phyloP scores from a whole-genome alignment of 2,797 vertebrate genomes.

The Amniataba percoides region DNA sequence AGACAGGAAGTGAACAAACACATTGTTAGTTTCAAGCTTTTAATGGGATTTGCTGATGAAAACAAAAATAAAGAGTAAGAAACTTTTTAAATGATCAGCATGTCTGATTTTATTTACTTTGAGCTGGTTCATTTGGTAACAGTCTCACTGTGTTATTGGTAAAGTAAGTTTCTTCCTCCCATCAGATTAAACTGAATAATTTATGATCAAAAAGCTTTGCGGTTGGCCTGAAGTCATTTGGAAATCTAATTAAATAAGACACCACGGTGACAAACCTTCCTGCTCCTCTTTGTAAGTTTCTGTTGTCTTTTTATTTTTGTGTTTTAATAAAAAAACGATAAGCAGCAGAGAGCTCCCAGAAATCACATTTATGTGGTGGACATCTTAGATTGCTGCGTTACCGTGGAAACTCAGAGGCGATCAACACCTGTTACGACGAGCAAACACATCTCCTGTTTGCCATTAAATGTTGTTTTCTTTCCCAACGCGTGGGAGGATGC shows the following conservation, averaged over 20 bases:
- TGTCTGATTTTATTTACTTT: neutral
- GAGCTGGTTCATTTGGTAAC: neutral
- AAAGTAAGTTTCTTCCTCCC: neutral
- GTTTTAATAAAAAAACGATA: neutral
- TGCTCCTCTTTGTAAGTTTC: neutral
- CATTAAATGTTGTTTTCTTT: neutral
- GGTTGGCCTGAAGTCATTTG: neutral
- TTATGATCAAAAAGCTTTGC: neutral
- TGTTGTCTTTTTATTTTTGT: neutral
- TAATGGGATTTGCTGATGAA: neutral
- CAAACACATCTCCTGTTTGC: neutral
- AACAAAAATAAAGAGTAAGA: neutral
- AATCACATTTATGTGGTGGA: neutral
- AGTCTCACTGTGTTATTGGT: neutral
- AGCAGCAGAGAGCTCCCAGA: neutral
- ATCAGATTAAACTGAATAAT: neutral
- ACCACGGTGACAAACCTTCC: neutral
- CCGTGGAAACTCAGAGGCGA: slow-evolving; percentile 8
- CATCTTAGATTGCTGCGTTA: neutral
- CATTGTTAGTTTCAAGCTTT: neutral
- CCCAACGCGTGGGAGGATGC: neutral
- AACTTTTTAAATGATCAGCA: neutral
- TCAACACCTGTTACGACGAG: slow-evolving; percentile 10
- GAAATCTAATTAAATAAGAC: neutral
- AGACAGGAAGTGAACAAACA: neutral